These are phyloP conservation scores for Chelonus formosanus DNA, from an alignment of 2,888 invertebrate genomes.

Conservation along the genomic window DNA sequence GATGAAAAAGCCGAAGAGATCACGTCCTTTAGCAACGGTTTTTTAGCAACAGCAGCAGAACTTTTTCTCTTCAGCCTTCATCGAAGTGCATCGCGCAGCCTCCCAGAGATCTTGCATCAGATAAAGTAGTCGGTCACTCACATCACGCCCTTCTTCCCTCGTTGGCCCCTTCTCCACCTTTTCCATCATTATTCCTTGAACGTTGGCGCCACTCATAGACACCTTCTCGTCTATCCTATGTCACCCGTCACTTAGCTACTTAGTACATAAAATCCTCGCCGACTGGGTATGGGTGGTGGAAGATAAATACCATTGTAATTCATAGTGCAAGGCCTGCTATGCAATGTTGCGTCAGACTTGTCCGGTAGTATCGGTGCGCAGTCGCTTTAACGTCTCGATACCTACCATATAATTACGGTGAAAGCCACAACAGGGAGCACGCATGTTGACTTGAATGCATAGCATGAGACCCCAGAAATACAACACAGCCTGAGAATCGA, in stretches of 20 bases:
- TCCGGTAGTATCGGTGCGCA: slow-evolving; percentile 24
- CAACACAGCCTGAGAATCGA: slow-evolving; percentile 5
- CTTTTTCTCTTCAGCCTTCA: slow-evolving; percentile 6
- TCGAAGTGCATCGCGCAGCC: slow-evolving; percentile 33
- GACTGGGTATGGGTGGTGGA: background rate
- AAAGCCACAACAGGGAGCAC: slow-evolving; percentile 49
- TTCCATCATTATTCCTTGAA: too few species aligned
- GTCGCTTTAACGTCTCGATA: slow-evolving; percentile 29
- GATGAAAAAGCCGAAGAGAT: slow-evolving; percentile 7
- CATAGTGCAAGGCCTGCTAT: slow-evolving; percentile 51
- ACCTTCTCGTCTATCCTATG: slow-evolving; percentile 1
- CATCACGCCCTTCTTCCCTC: slow-evolving; percentile 31
- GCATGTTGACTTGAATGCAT: slow-evolving; percentile 22
- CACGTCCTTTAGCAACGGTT: slow-evolving; percentile 5
- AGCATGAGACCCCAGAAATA: slow-evolving; percentile 24
- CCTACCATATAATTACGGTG: slow-evolving; percentile 57
- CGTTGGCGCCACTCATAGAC: slow-evolving; percentile 9
- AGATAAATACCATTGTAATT: slow-evolving; percentile 43
- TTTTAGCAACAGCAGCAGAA: background rate
- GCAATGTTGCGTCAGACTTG: slow-evolving; percentile 52
- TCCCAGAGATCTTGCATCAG: slow-evolving; percentile 35
- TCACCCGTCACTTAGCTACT: slow-evolving; percentile 6
- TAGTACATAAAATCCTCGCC: background rate
- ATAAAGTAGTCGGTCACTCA: slow-evolving; percentile 30
- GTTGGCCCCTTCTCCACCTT: background rate